phyloP scores from a whole-genome alignment of 92 coral and sea anemone species.

The Porites lobata region DNA sequence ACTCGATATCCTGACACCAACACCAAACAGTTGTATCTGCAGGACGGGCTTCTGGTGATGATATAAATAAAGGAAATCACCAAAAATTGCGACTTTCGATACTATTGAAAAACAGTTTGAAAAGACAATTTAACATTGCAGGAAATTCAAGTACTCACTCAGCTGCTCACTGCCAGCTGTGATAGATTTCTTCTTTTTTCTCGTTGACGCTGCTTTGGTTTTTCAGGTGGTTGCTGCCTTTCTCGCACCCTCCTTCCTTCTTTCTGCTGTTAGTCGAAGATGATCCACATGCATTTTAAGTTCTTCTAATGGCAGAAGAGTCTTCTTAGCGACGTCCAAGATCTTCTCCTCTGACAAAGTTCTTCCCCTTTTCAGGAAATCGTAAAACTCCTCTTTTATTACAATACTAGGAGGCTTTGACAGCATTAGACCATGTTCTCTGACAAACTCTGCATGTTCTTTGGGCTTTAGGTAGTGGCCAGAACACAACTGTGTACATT shows the following conservation, averaged over 20 bases:
- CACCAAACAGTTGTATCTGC: constrained; percentile 59
- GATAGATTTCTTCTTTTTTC: neutral
- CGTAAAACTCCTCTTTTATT: constrained; percentile 54
- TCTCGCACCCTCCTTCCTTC: constrained; percentile 36
- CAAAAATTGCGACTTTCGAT: constrained; percentile 35
- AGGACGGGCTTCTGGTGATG: constrained; percentile 48
- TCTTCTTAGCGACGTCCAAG: constrained; percentile 40
- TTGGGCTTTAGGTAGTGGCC: constrained; percentile 55
- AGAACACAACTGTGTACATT: constrained; percentile 26
- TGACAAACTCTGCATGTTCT: constrained; percentile 33
- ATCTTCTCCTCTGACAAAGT: constrained; percentile 28
- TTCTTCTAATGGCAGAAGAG: constrained; percentile 56
- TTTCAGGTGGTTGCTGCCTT: constrained; percentile 19
- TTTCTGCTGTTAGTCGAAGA: neutral
- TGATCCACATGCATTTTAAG: constrained; percentile 62
- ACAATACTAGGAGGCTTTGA: constrained; percentile 53
- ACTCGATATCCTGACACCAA: constrained; percentile 60
- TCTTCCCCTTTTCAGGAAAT: constrained; percentile 31
- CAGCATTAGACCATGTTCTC: neutral
- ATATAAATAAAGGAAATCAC: constrained; percentile 14
- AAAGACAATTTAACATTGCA: constrained; percentile 6
- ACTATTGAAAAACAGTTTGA: neutral
- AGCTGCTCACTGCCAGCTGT: too few relatives aligned
- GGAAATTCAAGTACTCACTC: constrained; percentile 29
- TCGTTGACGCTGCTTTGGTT: neutral